Base-by-base conservation (phyloP, 2,888 invertebrate species). In the Tipula unca region DNA sequence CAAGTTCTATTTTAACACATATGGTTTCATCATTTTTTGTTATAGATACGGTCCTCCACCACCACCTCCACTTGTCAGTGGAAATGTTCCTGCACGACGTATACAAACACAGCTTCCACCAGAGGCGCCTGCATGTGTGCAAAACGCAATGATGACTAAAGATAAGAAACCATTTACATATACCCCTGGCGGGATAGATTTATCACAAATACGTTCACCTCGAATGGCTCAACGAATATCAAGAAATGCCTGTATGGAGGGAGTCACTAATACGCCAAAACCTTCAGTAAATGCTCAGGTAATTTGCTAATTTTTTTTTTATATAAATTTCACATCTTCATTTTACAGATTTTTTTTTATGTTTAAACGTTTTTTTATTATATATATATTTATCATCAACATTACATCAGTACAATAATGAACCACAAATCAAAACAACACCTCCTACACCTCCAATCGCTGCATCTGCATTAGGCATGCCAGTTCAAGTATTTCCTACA, bases 121-220 rank as follows among this genome's bases (percentile, higher is more conserved):
- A 85, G 96, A 96, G 89, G 96, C 97, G 82, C 98, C 98, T 87
- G 95, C 95, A 87, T 96, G 97, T 88, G 95, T 98, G 86, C 97
- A 97, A 90, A 96, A 97, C 90, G 97, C 97, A 39, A 97, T 97
- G 96, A 95, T 97, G 95, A 96, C 96, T 88, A 97, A 97, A 91
- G 98, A 98, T 91, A 98, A 98, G 91, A 98, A 98, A 89, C 98
- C 98, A 13, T 98, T 98, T 90, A 98, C 98, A n/a, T 98, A 98
- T 90, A 97, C 97, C 20, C 98, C 98, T 0, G 97, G 98, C 20
- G 98, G 98, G 87, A 93, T 98, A 86, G 97, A 98, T 90, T 92
- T 98, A 85, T 96, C 97, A 10, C 97, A 98, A 91, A 97, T 98
- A 87, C 93, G 94, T 87, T 97, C 97, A 85, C 97, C 97, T 10